Evolutionary conservation across 2,113 vertebrate genomes (phyloP).

Genomic region (Charina bottae): DNA sequence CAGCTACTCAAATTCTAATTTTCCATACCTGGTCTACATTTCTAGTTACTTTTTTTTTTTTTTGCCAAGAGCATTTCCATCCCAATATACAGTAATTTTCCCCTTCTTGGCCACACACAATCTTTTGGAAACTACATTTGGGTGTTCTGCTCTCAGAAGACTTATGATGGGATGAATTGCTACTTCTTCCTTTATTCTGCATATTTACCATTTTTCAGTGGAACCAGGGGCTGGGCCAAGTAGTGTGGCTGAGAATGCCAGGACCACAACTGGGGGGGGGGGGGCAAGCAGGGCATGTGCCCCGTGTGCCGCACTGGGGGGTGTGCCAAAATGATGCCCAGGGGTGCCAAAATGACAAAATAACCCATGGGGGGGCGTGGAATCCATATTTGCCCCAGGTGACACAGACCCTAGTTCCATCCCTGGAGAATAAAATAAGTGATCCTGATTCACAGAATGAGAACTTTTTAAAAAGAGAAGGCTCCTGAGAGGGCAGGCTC

Average conservation of each 20-base stretch:
- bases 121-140: not conserved
- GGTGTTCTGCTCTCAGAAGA: not conserved
- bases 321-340: no score
- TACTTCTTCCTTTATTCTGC: not conserved
- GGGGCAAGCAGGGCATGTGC: no score
- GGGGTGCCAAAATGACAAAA: no score
- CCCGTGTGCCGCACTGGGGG: no score
- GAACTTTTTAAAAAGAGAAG: not conserved
- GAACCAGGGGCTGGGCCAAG: not conserved
- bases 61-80: not conserved
- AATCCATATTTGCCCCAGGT: no score
- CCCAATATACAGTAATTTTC: not conserved
- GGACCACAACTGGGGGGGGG: no score
- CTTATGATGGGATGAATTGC: not conserved
- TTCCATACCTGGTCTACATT: not conserved
- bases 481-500: not conserved
- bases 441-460: not conserved
- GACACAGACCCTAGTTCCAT: no score
- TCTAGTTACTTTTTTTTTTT: not conserved
- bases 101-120: not conserved
- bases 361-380: no score
- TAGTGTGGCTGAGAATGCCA: not conserved
- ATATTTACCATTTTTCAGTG: not conserved
- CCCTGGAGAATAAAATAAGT: no score
- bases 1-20: not conserved